These are phyloP conservation scores for Leptopilina boulardi DNA, from an alignment of 1,140 invertebrate genomes.

Conservation along the genomic window DNA sequence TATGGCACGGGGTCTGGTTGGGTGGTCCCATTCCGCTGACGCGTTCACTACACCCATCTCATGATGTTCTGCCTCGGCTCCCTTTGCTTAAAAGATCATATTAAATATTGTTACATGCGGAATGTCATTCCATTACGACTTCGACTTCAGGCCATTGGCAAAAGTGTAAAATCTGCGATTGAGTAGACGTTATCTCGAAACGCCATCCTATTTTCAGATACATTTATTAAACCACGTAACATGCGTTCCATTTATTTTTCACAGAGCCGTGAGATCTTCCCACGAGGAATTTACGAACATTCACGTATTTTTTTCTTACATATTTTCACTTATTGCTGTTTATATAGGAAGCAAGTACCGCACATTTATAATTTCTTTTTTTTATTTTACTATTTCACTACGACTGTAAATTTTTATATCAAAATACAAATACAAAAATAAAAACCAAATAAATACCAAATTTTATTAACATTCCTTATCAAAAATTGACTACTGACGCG, in stretches of 20 bases:
- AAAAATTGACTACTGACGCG: too few species aligned
- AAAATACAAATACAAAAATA: too few species aligned
- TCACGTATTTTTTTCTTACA: background rate
- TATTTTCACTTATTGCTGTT: too few species aligned
- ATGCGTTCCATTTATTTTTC: constrained; percentile 18
- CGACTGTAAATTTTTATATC: too few species aligned
- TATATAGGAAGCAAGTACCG: too few species aligned
- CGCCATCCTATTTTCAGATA: constrained; percentile 13
- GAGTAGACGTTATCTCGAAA: constrained; percentile 21
- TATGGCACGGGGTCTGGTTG: constrained; percentile 69
- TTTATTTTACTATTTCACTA: too few species aligned
- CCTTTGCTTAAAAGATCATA: constrained; percentile 70
- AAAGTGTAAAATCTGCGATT: constrained; percentile 30
- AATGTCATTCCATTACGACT: constrained; percentile 62
- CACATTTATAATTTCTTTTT: too few species aligned
- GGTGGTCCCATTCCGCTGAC: constrained; percentile 74
- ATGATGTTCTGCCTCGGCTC: constrained; percentile 67
- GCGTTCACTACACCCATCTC: constrained; percentile 72
- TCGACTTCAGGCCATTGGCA: constrained; percentile 39
- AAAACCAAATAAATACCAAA: too few species aligned
- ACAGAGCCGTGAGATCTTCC: constrained; percentile 13
- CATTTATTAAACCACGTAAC: background rate
- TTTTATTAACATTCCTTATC: too few species aligned
- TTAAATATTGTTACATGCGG: constrained; percentile 72
- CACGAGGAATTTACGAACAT: background rate